phyloP scores from a whole-genome alignment of 2,797 vertebrate species.

The Lepus townsendii region DNA sequence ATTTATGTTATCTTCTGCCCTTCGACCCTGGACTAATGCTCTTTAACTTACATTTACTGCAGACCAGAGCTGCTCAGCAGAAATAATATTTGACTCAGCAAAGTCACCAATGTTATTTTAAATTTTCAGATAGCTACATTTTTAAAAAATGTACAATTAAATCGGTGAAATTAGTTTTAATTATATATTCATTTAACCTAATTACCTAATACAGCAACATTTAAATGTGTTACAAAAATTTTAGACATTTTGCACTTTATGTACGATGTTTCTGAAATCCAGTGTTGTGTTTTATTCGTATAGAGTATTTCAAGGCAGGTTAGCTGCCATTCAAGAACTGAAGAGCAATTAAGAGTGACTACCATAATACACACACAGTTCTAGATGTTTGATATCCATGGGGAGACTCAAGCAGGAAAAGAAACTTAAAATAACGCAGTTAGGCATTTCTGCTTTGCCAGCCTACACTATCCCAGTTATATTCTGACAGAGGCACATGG shows the following conservation, averaged over 20 bases:
- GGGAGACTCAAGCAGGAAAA: not conserved
- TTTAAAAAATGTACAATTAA: not conserved
- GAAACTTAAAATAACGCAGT: not conserved
- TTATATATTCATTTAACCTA: not conserved
- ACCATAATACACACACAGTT: not conserved
- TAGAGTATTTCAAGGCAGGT: not conserved
- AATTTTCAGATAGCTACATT: not conserved
- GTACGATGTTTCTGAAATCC: slow-evolving; percentile 8
- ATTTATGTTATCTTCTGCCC: not conserved
- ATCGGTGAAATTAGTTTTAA: not conserved
- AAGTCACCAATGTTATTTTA: not conserved
- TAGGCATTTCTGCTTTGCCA: not conserved
- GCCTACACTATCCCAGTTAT: not conserved
- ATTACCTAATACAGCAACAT: not conserved
- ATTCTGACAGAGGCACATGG: not conserved
- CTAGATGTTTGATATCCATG: not conserved
- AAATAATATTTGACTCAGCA: not conserved
- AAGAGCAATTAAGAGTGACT: not conserved
- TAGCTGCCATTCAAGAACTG: not conserved
- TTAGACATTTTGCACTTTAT: not conserved
- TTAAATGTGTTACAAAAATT: not conserved
- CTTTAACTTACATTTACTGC: not conserved
- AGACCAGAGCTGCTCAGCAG: not conserved
- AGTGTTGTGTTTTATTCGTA: not conserved
- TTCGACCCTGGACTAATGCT: not conserved